These are phyloP conservation scores for Petrophora chlorosata DNA, from an alignment of 2,888 invertebrate genomes.

Conservation along the genomic window DNA sequence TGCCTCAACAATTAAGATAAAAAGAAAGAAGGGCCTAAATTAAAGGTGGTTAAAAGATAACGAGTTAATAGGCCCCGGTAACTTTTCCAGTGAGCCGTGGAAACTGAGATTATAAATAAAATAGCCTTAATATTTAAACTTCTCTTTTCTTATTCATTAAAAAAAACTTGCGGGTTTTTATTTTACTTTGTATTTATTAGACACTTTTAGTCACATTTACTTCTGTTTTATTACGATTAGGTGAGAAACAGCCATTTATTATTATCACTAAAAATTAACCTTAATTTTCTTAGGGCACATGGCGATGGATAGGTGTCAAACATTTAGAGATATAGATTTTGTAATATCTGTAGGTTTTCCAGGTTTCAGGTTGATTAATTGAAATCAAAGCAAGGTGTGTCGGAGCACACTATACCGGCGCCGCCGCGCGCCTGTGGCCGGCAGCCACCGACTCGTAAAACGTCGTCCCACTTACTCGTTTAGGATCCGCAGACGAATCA, in stretches of 20 bases:
- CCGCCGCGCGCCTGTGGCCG: constrained; percentile 4
- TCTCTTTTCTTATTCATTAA: neutral
- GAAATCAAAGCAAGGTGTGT: constrained; percentile 33
- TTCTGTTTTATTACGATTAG: too few relatives aligned
- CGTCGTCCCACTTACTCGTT: constrained; percentile 47
- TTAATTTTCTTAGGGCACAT: too few relatives aligned
- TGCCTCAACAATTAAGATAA: constrained; percentile 83
- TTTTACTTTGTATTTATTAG: too few relatives aligned
- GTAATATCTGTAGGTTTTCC: too few relatives aligned
- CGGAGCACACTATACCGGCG: neutral
- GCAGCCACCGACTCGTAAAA: constrained; percentile 47
- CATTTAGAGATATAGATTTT: too few relatives aligned
- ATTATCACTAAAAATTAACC: too few relatives aligned
- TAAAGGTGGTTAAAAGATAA: constrained; percentile 83
- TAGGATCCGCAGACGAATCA: constrained; percentile 76
- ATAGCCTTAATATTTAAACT: constrained; percentile 20
- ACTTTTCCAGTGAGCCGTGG: constrained; percentile 58
- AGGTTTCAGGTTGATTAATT: constrained; percentile 32
- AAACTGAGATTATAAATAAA: constrained; percentile 35
- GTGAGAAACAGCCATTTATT: too few relatives aligned
- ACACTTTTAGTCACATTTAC: too few relatives aligned
- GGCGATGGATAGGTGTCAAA: too few relatives aligned
- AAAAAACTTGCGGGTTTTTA: too few relatives aligned
- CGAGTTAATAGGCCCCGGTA: constrained; percentile 76
- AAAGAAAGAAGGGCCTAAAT: constrained; percentile 81